phyloP scores from a whole-genome alignment of 2,113 vertebrate genomes.

The Chloroceryle aenea region DNA sequence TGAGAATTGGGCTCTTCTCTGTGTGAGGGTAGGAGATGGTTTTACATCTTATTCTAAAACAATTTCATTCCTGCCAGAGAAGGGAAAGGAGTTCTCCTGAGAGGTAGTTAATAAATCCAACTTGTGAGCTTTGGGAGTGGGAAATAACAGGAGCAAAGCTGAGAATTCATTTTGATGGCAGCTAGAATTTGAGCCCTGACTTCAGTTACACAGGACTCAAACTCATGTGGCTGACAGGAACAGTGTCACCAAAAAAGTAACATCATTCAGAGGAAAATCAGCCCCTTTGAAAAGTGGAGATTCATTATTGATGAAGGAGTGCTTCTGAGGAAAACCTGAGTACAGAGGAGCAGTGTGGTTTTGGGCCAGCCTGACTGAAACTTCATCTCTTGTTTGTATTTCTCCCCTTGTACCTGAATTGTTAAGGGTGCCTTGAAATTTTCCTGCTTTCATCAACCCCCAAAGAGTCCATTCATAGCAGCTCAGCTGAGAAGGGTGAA shows the following conservation, averaged over 20 bases:
- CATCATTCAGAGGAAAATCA: not conserved
- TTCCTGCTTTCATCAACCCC: not conserved
- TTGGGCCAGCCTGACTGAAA: not conserved
- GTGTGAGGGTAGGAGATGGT: accelerated
- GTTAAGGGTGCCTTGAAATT: not conserved
- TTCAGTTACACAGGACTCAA: not conserved
- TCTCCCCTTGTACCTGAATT: accelerated
- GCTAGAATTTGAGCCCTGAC: not conserved
- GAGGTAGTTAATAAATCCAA: not conserved
- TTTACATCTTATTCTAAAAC: not conserved
- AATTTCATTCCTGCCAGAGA: not conserved
- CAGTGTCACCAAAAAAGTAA: not conserved
- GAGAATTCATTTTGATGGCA: not conserved
- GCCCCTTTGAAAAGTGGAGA: not conserved
- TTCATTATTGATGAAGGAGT: accelerated
- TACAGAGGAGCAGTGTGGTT: not conserved
- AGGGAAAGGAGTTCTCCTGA: not conserved
- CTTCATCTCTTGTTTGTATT: not conserved
- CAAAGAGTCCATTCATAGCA: accelerated
- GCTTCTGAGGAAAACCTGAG: not conserved
- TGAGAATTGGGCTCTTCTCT: not conserved
- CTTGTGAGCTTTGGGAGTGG: not conserved
- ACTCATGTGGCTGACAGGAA: not conserved
- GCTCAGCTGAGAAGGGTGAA: not conserved
- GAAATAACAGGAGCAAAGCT: not conserved